Base-by-base conservation (phyloP, 2,888 invertebrate species). In the Nephrotoma flavescens region DNA sequence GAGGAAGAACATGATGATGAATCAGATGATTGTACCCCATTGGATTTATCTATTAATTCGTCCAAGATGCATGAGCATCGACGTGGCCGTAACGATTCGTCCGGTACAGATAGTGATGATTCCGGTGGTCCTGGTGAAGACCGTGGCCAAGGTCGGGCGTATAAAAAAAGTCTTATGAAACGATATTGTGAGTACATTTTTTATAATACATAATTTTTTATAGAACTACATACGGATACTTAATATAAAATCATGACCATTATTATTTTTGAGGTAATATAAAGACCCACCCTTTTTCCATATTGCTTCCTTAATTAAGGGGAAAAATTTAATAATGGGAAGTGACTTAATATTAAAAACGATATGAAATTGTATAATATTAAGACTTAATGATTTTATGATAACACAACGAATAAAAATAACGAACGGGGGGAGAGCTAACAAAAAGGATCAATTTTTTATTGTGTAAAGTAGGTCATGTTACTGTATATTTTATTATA, bases 141-240 rank as follows among this genome's bases (percentile, higher is more conserved):
- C 91, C 87, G 90, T 91, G 89, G 90, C 91, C 88, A 88, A 93
- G 93, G 88, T 93, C 93, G 89, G 90, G 96, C 97, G 86, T 97
- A 97, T 94, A 97, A 97, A 94, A 97, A 97, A 92, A 96, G 95
- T 90, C 94, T 97, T 90, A 97, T 97, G 95, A 96, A 96, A 93
- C 94, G 97, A 94, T 97, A 97, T 93, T 95, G 97, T 97, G 95
- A 97, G 97, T 96, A 87, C 86, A n/a, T 86, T 83, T 19, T 41
- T 41, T 83, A 84, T 31, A 31, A 31, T 31, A 31, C 31, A 71
- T 31, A 71, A 31, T 71, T 11, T 71, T 15, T 47, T 12, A 57
- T 57, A 31, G 2, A 31, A 31, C 31, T 31, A 57, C 15, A 15
- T n/a, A n/a, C n/a, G n/a, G n/a, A n/a, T n/a, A n/a, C n/a, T n/a